Evolutionary conservation across 2,797 vertebrate species (phyloP).

Genomic region (Erethizon dorsatum): DNA sequence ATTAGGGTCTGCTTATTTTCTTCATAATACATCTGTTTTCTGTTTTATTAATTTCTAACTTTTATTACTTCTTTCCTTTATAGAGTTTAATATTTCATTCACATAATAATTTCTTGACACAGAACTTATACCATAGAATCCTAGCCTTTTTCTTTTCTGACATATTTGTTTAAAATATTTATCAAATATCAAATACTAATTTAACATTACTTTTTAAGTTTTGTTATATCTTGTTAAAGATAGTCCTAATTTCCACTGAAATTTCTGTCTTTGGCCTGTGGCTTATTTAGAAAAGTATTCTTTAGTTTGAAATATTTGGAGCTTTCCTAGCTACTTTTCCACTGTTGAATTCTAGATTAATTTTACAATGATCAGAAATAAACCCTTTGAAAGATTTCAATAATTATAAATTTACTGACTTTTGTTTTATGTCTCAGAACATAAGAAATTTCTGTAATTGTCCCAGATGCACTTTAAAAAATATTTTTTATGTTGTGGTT

Average conservation of each 20-base stretch:
- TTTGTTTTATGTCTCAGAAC: neutral
- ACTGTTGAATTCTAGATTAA: neutral
- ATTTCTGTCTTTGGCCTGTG: neutral
- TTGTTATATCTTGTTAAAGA: neutral
- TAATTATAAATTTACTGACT: neutral
- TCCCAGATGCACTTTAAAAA: neutral
- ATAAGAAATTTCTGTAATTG: neutral
- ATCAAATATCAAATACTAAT: conserved; percentile 3
- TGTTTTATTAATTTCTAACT: conserved; percentile 33
- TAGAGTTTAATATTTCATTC: neutral
- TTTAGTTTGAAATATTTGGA: neutral
- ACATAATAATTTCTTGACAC: conserved; percentile 30
- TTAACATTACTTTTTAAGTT: neutral
- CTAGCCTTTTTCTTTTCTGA: neutral
- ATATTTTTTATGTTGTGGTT: neutral
- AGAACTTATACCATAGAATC: neutral
- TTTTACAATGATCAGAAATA: neutral
- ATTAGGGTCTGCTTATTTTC: neutral
- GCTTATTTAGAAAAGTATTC: neutral
- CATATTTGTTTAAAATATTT: conserved; percentile 15
- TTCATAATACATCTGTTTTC: neutral
- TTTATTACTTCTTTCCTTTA: conserved; percentile 1
- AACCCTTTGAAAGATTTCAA: neutral
- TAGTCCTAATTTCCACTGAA: neutral
- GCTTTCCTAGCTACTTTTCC: neutral